Base-by-base conservation (phyloP, 1,140 invertebrate species). In the Heliconius melpomene region DNA sequence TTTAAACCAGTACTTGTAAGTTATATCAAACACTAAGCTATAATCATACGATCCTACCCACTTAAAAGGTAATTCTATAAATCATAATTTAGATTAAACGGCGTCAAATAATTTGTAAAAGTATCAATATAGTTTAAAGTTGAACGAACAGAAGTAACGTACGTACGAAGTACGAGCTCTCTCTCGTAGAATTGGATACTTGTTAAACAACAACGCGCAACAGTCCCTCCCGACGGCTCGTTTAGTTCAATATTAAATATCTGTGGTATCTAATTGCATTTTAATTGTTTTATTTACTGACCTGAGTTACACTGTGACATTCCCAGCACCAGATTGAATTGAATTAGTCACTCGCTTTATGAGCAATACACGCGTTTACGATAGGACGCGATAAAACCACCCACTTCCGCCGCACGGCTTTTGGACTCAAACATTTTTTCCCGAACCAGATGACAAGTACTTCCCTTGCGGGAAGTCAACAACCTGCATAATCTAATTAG, bases 301-400 rank as follows among this genome's bases (percentile, higher is more conserved):
- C 32, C 32, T 32, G 32, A 32, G 32, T 66, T 66, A 6, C 60
- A 66, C 60, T 13, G 60, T 66, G 16, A 26, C 60, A 66, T 66
- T 66, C 23, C 23, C 23, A 26, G 60, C 29, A 66, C n/a, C 29
- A 66, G 60, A 66, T 13, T 66, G n/a, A 66, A 16, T n/a, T 66
- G 60, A 66, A 66, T 66, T 66, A 66, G 60, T 66, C 60, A 66
- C 7, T 66, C 23, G 60, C 16, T 66, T 66, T 16, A 66, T 29
- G 60, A 29, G 23, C 60, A 66, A 29, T 1, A 26, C 11, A 29
- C 60, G 26, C 23, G 23, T 66, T 23, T 57, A 6, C 23, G 26
- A 66, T 29, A 29, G 26, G 60, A 66, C 60, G 60, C 60, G 26
- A 66, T 26, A 7, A 29, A 66, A 66, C 60, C 60, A 66, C 60